Evolutionary conservation across 2,113 vertebrate species (phyloP).

Genomic region (Charina bottae): DNA sequence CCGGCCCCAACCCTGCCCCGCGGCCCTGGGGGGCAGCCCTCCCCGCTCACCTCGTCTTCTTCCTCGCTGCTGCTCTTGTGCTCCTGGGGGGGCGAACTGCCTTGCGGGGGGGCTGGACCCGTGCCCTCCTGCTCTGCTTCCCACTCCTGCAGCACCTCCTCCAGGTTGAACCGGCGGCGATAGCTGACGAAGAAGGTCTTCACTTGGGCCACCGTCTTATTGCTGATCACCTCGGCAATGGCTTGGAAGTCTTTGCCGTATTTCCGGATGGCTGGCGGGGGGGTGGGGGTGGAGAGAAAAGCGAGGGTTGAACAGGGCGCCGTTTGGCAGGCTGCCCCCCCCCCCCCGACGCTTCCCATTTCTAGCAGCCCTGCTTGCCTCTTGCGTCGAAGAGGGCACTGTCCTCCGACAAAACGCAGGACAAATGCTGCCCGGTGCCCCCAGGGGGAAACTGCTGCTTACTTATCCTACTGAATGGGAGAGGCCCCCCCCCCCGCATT

Average conservation of each 20-base stretch:
- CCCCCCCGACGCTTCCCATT: too few relatives aligned
- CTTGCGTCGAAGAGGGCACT: not conserved
- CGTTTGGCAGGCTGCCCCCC: too few relatives aligned
- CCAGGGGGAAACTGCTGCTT: conserved; percentile 7
- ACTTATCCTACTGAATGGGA: not conserved
- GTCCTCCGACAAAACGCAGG: not conserved
- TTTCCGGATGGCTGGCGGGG: conserved; percentile 81
- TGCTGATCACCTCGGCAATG: conserved; percentile 89
- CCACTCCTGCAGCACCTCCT: conserved; percentile 91
- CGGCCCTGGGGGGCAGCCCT: not conserved
- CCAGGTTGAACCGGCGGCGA: conserved; percentile 88
- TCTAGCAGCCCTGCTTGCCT: not conserved
- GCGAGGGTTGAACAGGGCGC: too few relatives aligned
- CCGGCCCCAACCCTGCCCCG: not conserved
- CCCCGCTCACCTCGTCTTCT: conserved; percentile 77
- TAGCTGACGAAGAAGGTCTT: conserved; percentile 91
- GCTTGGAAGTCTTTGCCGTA: conserved; percentile 88
- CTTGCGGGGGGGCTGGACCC: conserved; percentile 55
- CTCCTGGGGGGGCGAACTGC: conserved; percentile 66
- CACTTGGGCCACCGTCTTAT: conserved; percentile 87
- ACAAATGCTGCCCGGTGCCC: not conserved
- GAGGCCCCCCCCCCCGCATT: not conserved
- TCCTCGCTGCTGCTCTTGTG: conserved; percentile 65
- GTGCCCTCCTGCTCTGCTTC: conserved; percentile 86
- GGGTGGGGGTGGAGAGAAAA: not conserved